Evolutionary conservation across 64 coral and sea anemone genomes (phyloP).

Genomic region (Catalaphyllia jardinei): DNA sequence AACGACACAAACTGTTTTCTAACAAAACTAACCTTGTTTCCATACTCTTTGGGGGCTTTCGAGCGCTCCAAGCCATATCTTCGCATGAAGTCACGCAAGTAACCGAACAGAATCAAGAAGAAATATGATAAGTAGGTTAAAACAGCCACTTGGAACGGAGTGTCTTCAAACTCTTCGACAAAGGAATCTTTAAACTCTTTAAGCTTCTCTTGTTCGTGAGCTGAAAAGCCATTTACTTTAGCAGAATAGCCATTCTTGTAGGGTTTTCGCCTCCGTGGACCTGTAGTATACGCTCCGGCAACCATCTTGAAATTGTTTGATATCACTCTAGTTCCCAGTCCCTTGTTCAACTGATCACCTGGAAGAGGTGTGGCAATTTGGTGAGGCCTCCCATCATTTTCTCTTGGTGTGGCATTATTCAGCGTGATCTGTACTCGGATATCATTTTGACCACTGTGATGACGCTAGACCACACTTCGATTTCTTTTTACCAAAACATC

Average conservation of each 20-base stretch:
- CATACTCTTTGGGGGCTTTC: constrained; percentile 83
- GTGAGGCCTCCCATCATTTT: too few relatives aligned
- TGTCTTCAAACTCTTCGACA: constrained; percentile 92
- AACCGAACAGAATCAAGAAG: constrained; percentile 91
- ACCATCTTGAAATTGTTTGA: constrained; percentile 18
- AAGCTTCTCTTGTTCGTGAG: constrained; percentile 5
- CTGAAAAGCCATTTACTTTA: constrained; percentile 20
- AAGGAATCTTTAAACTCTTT: constrained; percentile 37
- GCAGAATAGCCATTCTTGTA: constrained; percentile 32
- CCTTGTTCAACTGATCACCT: neutral
- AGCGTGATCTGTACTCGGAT: too few relatives aligned
- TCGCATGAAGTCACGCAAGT: constrained; percentile 97
- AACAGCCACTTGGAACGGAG: constrained; percentile 88
- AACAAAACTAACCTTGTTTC: constrained; percentile 70
- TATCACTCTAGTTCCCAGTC: neutral
- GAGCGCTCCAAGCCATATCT: constrained; percentile 93
- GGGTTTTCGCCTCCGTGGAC: neutral
- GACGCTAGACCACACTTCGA: too few relatives aligned
- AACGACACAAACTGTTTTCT: neutral
- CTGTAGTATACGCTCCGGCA: constrained; percentile 1
- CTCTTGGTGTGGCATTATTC: too few relatives aligned
- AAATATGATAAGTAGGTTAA: constrained; percentile 93
- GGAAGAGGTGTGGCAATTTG: too few relatives aligned
- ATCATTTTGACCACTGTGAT: too few relatives aligned
- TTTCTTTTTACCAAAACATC: too few relatives aligned